These are phyloP conservation scores for Drosophila nr. fundita DNA, from an alignment of 2,888 invertebrate species.

Conservation along the genomic window DNA sequence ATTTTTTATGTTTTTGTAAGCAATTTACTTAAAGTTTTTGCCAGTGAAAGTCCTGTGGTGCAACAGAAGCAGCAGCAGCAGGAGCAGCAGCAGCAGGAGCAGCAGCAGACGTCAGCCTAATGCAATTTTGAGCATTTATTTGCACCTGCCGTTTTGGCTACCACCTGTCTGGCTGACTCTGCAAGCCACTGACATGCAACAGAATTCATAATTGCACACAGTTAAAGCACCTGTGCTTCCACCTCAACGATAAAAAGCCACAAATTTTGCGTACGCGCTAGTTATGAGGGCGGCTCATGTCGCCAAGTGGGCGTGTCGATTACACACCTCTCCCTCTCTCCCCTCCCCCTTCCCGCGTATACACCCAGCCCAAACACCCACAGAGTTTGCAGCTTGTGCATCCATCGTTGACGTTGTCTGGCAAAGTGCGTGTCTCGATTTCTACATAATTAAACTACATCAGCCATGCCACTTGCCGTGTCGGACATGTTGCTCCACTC, in stretches of 20 bases:
- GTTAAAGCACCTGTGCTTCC: constrained; percentile 22
- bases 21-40: constrained; percentile 24
- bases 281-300: constrained; percentile 55
- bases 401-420: constrained; percentile 53
- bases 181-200: constrained; percentile 68
- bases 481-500: constrained; percentile 28
- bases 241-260: constrained; percentile 40
- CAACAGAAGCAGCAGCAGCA: not conserved
- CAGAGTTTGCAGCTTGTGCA: constrained; percentile 31
- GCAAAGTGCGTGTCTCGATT: constrained; percentile 80
- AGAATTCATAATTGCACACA: constrained; percentile 70
- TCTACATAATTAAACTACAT: constrained; percentile 77
- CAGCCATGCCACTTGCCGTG: constrained; percentile 43
- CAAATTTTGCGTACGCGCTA: constrained; percentile 56
- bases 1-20: not conserved
- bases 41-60: constrained; percentile 19
- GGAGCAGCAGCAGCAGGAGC: not conserved
- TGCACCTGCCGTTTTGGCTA: constrained; percentile 54
- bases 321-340: constrained; percentile 14
- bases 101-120: constrained; percentile 40
- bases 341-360: not conserved
- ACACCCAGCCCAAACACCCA: constrained; percentile 3
- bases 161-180: constrained; percentile 15
- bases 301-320: constrained; percentile 70
- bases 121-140: constrained; percentile 66